phyloP scores from a whole-genome alignment of 2,113 vertebrate genomes.

The Paramormyrops kingsleyae region DNA sequence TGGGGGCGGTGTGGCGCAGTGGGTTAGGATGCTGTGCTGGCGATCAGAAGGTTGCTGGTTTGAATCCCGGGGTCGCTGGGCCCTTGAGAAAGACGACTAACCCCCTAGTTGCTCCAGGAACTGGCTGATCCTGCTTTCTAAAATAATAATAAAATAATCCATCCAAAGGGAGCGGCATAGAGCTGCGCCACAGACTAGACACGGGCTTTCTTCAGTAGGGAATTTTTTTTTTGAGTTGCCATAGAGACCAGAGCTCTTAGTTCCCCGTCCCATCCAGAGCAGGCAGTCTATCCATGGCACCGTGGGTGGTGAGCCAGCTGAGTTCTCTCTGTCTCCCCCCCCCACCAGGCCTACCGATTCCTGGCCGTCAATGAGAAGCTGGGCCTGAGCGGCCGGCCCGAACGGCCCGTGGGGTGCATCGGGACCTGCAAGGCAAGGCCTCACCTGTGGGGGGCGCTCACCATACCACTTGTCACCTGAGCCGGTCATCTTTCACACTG shows the following conservation, averaged over 20 bases:
- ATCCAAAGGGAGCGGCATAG: not conserved
- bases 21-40: not conserved
- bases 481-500: not conserved
- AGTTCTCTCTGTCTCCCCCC: slow-evolving; percentile 27
- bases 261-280: not conserved
- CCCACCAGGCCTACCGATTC: slow-evolving; percentile 84
- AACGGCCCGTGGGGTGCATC: slow-evolving; percentile 90
- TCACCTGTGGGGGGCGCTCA: no score
- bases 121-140: not conserved
- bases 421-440: slow-evolving; percentile 87
- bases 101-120: not conserved
- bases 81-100: not conserved
- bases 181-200: not conserved
- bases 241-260: not conserved
- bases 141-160: not conserved
- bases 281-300: not conserved
- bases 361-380: slow-evolving; percentile 90
- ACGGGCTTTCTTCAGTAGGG: not conserved
- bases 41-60: not conserved
- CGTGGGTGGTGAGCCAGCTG: slow-evolving; percentile 14
- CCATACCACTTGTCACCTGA: not conserved
- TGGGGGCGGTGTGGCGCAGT: not conserved
- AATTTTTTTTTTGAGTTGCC: slow-evolving; percentile 1
- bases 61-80: not conserved
- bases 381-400: slow-evolving; percentile 85